Evolutionary conservation across 2,797 vertebrate species (phyloP), one percentile per base, ranked within the genome.

Genomic region (Girardinus metallicus): DNA sequence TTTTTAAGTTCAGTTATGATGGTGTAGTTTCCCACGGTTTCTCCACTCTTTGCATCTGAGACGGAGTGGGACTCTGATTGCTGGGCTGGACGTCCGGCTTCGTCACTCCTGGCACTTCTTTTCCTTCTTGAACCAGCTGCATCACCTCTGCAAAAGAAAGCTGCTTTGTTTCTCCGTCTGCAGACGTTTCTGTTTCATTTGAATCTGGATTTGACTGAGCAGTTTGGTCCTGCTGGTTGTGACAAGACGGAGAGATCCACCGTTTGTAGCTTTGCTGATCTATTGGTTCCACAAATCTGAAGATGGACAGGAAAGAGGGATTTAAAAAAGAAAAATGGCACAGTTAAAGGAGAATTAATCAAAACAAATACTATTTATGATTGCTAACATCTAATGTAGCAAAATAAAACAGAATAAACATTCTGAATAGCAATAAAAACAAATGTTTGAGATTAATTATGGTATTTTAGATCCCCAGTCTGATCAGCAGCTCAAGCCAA

Each of bases 111-210:
- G 95, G 95, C 3, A 96, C 90, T 46, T 95, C 94, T 80, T 95
- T 92, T 1, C 96, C 96, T 29, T 94, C 94, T 87, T 96, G 94
- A 80, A 96, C 90, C 72, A 95, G 89, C 36, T 51, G 91, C 88
- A 96, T 95, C 80, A 96, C 96, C 79, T 96, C 94, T 0, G 90
- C 88, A 77, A 96, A 96, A 66, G 95, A 95, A 41, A 96, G 92
- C 75, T 86, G 80, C 46, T 66, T 60, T 1, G 13, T 21, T 51
- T 88, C 84, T 0, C 77, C 79, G 36, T 77, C 53, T 18, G 74
- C 64, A 16, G 79, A 68, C 0, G 72, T 53, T 26, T 78, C 86
- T 46, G 73, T 43, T 1, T 49, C 5, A 4, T 77, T 78, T 34
- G 43, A 82, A 41, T 81, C 83, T 74, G 80, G 64, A 13, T 47